Conservation (phyloP, 2,113 vertebrate genomes). For the Thalassarche chlororhynchos region DNA sequence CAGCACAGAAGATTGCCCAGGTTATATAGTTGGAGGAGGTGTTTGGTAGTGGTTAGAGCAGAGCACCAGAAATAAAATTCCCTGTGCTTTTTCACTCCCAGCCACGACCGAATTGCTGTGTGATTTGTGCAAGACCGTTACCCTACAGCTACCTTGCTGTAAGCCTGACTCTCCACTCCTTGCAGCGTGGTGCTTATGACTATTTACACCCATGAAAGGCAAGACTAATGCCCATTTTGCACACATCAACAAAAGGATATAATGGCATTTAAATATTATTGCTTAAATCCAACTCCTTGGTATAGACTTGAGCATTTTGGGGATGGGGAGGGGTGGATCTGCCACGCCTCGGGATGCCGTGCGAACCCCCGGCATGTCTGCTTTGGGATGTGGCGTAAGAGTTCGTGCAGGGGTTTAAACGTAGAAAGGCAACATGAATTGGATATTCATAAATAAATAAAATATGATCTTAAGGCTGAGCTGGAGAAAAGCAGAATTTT, state of each 20-base stretch:
- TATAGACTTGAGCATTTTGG: not conserved
- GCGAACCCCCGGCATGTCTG: accelerated
- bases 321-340: not conserved
- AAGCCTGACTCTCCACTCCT: not conserved
- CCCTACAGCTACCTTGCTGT: not conserved
- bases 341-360: accelerated
- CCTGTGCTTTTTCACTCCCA: not conserved
- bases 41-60: not conserved
- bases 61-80: not conserved
- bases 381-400: not conserved
- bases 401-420: not conserved
- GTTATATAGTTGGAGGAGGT: not conserved
- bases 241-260: too few species aligned
- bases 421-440: not conserved
- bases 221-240: not conserved
- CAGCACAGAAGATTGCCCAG: not conserved
- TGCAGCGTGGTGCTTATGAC: not conserved
- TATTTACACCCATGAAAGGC: not conserved
- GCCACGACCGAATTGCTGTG: accelerated
- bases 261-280: not conserved
- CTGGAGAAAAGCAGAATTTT: not conserved
- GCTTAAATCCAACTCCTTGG: not conserved
- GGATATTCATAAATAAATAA: not conserved
- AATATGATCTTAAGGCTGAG: not conserved
- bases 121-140: not conserved